Evolutionary conservation across 2,113 vertebrate genomes (phyloP), one percentile per base, ranked within the genome.

Genomic region (Pachycephala philippinensis): DNA sequence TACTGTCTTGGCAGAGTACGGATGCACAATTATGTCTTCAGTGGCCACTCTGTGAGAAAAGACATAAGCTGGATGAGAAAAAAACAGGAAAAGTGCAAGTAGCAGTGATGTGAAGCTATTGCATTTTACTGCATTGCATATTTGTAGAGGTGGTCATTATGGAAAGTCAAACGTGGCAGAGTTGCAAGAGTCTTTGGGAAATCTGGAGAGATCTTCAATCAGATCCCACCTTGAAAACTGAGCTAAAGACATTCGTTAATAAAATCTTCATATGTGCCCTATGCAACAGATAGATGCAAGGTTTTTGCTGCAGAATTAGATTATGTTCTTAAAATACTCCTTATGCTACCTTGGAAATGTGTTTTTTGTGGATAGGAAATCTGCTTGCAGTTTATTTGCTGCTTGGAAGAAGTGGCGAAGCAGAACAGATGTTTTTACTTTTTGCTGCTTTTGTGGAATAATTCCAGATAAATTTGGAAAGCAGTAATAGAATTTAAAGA

Each of bases 341-440:
- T 89, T 91, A 82, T 72, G 77, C n/a, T 78, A 78, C 80, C 80
- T 95, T 94, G 57, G 52, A 95, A 91, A 84, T 78, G 56, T 18
- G 22, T 24, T 77, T 72, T 71, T 95, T 89, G 80, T 92, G 87
- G 94, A 61, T 70, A 63, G 75, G 22, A 91, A 95, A 93, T 74
- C 65, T 91, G 42, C 77, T 91, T 82, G 78, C 71, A 86, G 79
- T 85, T 95, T 94, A 92, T 90, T 91, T 96, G 82, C 52, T 92
- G 24, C 66, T 93, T 91, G 82, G 82, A 86, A 86, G 40, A 88
- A 93, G 71, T 56, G 79, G 64, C 3, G 23, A 91, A 95, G 52
- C 30, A 88, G 90, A 96, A 86, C 87, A 95, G 95, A 92, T 95
- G 90, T 78, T 96, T 94, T 83, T 77, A 72, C 39, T 94, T 93